phyloP scores from a whole-genome alignment of 2,113 vertebrate genomes.

The Gnathonemus echidnorhynchus region DNA sequence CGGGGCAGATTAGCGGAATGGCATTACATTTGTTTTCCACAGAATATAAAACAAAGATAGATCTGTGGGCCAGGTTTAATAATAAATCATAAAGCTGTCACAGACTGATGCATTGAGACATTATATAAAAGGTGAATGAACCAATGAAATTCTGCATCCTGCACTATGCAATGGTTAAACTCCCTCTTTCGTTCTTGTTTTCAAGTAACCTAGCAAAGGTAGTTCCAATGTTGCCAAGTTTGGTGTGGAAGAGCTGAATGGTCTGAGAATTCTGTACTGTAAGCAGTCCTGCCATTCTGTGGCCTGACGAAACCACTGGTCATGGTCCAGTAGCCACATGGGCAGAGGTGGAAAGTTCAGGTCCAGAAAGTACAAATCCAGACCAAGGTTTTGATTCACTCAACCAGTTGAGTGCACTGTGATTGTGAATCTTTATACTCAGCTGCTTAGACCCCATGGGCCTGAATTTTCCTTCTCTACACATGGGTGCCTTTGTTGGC shows the following conservation, averaged over 20 bases:
- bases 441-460: too few species aligned
- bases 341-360: not conserved
- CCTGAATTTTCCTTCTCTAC: too few species aligned
- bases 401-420: too few species aligned
- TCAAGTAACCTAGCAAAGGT: not conserved
- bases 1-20: not conserved
- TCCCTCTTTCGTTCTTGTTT: not conserved
- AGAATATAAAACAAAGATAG: not conserved
- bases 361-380: too few species aligned
- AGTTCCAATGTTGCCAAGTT: not conserved
- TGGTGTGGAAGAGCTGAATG: not conserved
- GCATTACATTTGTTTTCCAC: not conserved
- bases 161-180: not conserved
- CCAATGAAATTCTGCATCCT: not conserved
- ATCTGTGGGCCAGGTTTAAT: not conserved
- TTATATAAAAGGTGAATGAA: not conserved
- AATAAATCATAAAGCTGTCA: not conserved
- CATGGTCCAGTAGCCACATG: not conserved
- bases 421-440: too few species aligned
- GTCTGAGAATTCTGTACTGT: not conserved
- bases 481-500: not conserved
- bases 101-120: not conserved
- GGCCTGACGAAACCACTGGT: not conserved
- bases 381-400: too few species aligned
- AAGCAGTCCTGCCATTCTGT: not conserved